Evolutionary conservation across 2,797 vertebrate species (phyloP), one percentile per base, ranked within the genome.

Genomic region (Rhyacichthys aspro): DNA sequence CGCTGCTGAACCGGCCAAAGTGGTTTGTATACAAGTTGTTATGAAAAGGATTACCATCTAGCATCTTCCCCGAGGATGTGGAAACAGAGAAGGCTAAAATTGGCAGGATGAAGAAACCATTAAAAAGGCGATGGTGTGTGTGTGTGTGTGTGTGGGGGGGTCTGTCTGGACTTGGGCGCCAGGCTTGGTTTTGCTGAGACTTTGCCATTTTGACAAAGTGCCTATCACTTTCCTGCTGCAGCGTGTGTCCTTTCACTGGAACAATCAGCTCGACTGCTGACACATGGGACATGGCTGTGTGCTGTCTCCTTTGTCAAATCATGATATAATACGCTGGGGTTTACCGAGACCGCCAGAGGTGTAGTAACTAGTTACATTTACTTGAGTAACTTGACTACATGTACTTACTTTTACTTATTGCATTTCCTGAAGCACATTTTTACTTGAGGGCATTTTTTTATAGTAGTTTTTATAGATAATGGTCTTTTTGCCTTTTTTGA

Each of bases 21-120:
- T 82, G 85, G 81, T 89, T 76, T 88, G 88, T 87, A 84, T 79
- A 87, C 87, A 90, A 76, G 85, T 83, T 86, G 81, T 88, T 86
- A 78, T 81, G 79, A 81, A 79, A 28, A 81, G 83, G 83, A 88
- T 89, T 88, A 89, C 80, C 86, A 85, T 87, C 80, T 79, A 89
- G 80, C 85, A 85, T 87, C 81, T 80, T 79, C 85, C 88, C 86
- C 0, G 57, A 86, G 83, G 86, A 88, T 78, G 76, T 74, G 63
- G 72, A 73, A 85, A 83, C 63, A 85, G 68, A 79, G 63, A 70
- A 79, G 83, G 67, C 78, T 72, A 66, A 86, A 88, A 89, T 76
- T 85, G 86, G 79, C 79, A 82, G 65, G 59, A 74, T 77, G 64
- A 70, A 67, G 64, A 80, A 75, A 78, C 70, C 58, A 75, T 81